Evolutionary conservation across 1,140 invertebrate genomes (phyloP).

Genomic region (Heliothis virescens): DNA sequence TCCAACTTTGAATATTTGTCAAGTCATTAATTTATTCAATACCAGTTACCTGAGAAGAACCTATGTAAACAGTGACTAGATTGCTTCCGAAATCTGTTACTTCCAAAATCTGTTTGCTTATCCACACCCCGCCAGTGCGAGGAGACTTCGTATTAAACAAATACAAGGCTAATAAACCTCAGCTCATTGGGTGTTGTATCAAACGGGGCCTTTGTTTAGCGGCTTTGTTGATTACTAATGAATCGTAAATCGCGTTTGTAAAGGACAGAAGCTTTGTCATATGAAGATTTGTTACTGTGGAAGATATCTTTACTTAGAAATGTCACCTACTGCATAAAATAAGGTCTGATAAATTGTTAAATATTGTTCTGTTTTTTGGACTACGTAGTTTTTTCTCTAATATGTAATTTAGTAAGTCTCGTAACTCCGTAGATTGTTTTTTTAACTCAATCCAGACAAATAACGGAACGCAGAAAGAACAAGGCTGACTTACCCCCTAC

Average conservation of each 20-base stretch:
- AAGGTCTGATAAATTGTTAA: no score
- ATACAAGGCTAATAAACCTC: constrained; percentile 65
- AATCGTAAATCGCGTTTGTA: constrained; percentile 48
- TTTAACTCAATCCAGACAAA: no score
- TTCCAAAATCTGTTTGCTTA: constrained; percentile 60
- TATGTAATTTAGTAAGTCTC: background rate
- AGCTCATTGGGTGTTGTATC: constrained; percentile 50
- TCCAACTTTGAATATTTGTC: background rate
- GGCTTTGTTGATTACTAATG: constrained; percentile 46
- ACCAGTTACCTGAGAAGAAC: constrained; percentile 49
- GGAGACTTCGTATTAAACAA: constrained; percentile 55
- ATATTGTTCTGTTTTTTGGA: no score
- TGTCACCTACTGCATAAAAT: background rate
- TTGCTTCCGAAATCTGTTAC: constrained; percentile 62
- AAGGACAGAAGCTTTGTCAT: constrained; percentile 33
- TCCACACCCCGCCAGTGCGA: constrained; percentile 37
- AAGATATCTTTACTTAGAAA: background rate
- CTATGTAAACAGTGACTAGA: constrained; percentile 56
- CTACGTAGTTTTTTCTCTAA: no score
- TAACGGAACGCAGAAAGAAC: background rate
- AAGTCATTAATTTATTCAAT: constrained; percentile 26
- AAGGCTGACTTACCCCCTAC: background rate
- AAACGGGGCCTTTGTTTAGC: constrained; percentile 51
- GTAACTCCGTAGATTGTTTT: background rate
- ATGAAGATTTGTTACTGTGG: background rate